phyloP scores from a whole-genome alignment of 2,113 vertebrate genomes.

The Microtus richardsoni region DNA sequence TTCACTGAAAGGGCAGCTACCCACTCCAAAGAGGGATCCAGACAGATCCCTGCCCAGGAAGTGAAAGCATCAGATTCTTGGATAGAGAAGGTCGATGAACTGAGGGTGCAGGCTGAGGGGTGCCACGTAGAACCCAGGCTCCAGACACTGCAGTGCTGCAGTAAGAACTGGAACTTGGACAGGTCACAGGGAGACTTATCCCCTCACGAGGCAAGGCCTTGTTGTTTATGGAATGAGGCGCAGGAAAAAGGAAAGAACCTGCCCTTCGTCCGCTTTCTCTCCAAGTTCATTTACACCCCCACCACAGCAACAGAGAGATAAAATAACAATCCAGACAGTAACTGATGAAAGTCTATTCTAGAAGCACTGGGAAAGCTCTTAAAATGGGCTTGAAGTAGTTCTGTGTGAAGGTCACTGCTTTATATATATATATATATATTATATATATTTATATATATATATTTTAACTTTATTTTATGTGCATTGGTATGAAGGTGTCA shows the following conservation, averaged over 20 bases:
- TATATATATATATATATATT: no score
- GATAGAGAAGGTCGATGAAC: not conserved
- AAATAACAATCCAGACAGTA: not conserved
- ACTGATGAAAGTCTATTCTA: not conserved
- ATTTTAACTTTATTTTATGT: no score
- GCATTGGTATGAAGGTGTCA: no score
- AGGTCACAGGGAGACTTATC: not conserved
- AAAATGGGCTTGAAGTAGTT: not conserved
- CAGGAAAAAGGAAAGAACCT: not conserved
- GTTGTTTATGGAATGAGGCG: not conserved
- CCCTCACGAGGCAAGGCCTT: not conserved
- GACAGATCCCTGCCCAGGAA: not conserved
- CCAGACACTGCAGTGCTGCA: not conserved
- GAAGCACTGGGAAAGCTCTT: not conserved
- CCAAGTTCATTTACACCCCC: not conserved
- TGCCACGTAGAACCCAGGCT: not conserved
- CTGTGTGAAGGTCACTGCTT: not conserved
- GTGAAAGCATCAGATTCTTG: not conserved
- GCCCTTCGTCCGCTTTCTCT: not conserved
- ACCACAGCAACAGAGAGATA: not conserved
- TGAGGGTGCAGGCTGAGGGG: not conserved
- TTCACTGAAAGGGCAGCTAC: not conserved
- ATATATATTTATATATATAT: no score
- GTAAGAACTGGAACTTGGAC: not conserved
- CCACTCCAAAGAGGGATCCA: not conserved